Evolutionary conservation across 2,113 vertebrate genomes (phyloP).

Genomic region (Platysternon megacephalum): DNA sequence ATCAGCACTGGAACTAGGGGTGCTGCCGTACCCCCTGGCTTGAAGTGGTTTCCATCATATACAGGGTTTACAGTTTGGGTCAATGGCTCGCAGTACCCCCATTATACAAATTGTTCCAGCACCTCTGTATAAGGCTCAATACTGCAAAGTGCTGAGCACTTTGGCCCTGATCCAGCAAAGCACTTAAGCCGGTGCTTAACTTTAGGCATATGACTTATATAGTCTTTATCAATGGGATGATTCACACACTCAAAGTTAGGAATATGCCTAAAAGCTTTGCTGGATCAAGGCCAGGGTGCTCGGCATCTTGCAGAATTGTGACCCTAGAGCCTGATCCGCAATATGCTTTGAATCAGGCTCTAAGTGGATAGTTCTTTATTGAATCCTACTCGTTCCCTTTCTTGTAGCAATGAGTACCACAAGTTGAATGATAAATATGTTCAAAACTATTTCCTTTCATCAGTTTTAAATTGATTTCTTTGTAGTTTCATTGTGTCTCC

Average conservation of each 20-base stretch:
- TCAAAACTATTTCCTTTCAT: neutral
- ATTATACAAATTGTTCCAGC: too few species aligned
- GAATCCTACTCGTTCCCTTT: neutral
- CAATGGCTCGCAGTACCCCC: too few species aligned
- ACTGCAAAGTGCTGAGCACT: neutral
- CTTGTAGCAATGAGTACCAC: neutral
- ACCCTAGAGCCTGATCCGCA: neutral
- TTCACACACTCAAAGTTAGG: constrained; percentile 25
- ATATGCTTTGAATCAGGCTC: neutral
- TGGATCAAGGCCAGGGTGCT: neutral
- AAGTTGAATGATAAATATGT: neutral
- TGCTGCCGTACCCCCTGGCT: too few species aligned
- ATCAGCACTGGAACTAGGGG: too few species aligned
- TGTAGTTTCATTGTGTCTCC: neutral
- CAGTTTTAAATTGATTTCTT: constrained; percentile 1
- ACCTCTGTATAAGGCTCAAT: neutral
- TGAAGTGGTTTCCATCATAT: too few species aligned
- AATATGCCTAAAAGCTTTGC: neutral
- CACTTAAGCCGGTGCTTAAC: neutral
- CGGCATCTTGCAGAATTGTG: constrained; percentile 23
- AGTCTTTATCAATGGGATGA: neutral
- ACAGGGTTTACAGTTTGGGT: too few species aligned
- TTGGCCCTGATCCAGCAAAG: neutral
- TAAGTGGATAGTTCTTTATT: neutral
- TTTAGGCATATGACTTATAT: neutral